These are phyloP conservation scores for Rattus norvegicus DNA, from an alignment of 2,113 vertebrate species.

Conservation along the genomic window GRCr8 NC_086024.1:127409001-127409500, in stretches of 20 bases:
- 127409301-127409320: background rate
- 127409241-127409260: background rate
- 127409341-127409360: background rate
- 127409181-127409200: background rate
- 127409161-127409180: too few relatives aligned
- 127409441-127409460: background rate
- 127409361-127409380: too few relatives aligned
- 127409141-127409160: too few relatives aligned
- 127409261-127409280: background rate
- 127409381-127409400: background rate
- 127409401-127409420: background rate
- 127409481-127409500: background rate
- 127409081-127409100: too few relatives aligned
- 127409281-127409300: background rate
- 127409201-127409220: background rate
- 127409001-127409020: background rate
- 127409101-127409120: too few relatives aligned
- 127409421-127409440: background rate
- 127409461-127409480: background rate
- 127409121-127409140: too few relatives aligned
- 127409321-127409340: background rate
- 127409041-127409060: background rate
- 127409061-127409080: too few relatives aligned
- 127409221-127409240: background rate
- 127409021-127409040: background rate